Evolutionary conservation across 2,888 invertebrate species (phyloP).

Genomic region (Microplitis manilae): DNA sequence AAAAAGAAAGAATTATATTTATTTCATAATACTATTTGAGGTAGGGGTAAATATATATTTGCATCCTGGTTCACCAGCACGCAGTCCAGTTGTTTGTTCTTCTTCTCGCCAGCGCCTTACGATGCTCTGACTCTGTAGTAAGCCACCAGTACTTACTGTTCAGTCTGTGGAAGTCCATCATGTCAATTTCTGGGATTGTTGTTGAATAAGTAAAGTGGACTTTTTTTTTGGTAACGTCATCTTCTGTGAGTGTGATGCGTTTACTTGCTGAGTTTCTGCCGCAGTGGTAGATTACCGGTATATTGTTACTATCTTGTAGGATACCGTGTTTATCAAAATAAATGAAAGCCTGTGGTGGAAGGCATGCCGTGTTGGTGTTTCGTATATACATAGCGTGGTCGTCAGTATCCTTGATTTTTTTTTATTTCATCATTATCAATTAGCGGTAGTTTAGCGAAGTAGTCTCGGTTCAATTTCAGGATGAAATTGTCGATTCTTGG

Average conservation of each 20-base stretch:
- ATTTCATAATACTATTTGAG: too few species aligned
- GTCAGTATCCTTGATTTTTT: neutral
- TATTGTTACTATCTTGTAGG: neutral
- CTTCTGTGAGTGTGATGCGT: neutral
- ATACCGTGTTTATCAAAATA: neutral
- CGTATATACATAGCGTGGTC: neutral
- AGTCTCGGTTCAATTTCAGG: neutral
- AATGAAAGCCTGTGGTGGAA: neutral
- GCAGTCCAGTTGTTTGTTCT: too few species aligned
- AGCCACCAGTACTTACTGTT: neutral
- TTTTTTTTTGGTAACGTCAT: neutral
- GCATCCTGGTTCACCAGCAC: too few species aligned
- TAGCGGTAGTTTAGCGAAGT: neutral
- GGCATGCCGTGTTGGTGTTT: neutral
- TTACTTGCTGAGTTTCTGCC: neutral
- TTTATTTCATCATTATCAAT: neutral
- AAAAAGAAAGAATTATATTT: too few species aligned
- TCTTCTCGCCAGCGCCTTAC: too few species aligned
- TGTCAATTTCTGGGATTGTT: neutral
- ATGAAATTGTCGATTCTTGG: neutral
- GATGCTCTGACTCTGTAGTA: too few species aligned
- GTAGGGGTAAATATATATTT: too few species aligned
- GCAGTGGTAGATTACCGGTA: neutral
- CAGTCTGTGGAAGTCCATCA: neutral
- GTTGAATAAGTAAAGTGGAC: neutral